Evolutionary conservation across 2,888 invertebrate species (phyloP), one percentile per base, ranked within the genome.

Genomic region (Diaphora mendica): DNA sequence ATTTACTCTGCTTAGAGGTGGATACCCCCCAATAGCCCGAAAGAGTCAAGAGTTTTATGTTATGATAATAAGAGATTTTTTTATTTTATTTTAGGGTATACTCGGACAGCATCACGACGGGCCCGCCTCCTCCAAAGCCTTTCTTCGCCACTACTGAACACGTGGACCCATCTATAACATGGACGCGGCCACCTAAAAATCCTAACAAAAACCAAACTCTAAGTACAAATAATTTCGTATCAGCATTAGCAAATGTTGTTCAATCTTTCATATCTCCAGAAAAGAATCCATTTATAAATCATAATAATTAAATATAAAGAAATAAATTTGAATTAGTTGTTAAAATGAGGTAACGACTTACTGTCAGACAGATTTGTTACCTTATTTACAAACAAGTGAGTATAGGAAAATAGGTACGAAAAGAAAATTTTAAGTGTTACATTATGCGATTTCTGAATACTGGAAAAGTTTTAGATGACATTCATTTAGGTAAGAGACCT

Each of bases 151-250:
- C 67, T 0, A 68, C 75, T 3, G 80, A 83, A 13, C 75, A 87
- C 4, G 87, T 87, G 0, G 94, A 91, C 71, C 73, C 91, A n/a
- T 89, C 93, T 0, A 73, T 94, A n/a, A 90, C 93, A 0, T 95
- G 94, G 94, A 89, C 91, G 0, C 82, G 94, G 26, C 92, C 91
- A 0, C 86, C 85, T 9, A 76, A 75, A 20, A 89, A 86, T 77
- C 85, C 88, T 1, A 90, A 86, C 64, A 90, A 87, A 74, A 89
- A 88, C 39, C 88, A 84, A 71, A 80, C 82, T 23, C 82, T 85
- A 62, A 80, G 80, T n/a, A 80, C 85, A 8, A 77, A 79, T 35
- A 76, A 77, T 70, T 42, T 81, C 11, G 71, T 77, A 8, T 69
- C 77, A 44, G 76, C 81, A 74, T 62, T 80, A 20, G 81, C 30